A percentile compares a stretch with the other conserved stretches of the same genome.
Evolutionary conservation across 2,888 invertebrate genomes (phyloP).

Genomic region (Watsonalla binaria): DNA sequence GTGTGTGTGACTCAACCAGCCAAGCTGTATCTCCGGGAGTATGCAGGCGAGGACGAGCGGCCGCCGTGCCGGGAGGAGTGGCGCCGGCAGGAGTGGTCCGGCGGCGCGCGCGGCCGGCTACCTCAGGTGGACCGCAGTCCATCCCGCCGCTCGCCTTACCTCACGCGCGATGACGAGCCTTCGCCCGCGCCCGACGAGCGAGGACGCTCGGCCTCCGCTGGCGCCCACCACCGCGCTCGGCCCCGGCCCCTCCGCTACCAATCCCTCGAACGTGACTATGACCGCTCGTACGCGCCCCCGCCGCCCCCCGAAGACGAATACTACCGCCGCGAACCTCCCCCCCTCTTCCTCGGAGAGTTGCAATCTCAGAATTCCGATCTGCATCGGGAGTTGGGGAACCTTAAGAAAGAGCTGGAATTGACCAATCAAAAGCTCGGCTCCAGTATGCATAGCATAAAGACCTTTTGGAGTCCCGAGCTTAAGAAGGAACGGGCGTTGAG

Average conservation of each 20-base stretch:
- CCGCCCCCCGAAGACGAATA: constrained; percentile 86
- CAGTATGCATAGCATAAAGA: constrained; percentile 99
- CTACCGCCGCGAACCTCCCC: constrained; percentile 78
- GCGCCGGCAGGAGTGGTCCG: constrained; percentile 73
- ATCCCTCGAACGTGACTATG: constrained; percentile 88
- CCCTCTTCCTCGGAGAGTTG: constrained; percentile 89
- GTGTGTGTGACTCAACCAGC: constrained; percentile 70
- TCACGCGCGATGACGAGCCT: constrained; percentile 88
- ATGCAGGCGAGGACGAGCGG: constrained; percentile 78
- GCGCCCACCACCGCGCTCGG: constrained; percentile 87
- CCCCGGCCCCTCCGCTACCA: constrained; percentile 87
- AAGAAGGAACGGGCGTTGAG: constrained; percentile 98
- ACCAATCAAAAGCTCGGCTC: constrained; percentile 98
- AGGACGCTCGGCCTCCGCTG: constrained; percentile 85
- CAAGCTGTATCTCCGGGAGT: constrained; percentile 79
- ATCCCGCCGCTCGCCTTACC: constrained; percentile 89
- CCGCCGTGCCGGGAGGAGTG: constrained; percentile 73
- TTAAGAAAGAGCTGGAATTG: constrained; percentile 95
- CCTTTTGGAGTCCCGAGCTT: constrained; percentile 99
- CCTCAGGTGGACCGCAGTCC: constrained; percentile 95
- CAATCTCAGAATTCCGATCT: constrained; percentile 97
- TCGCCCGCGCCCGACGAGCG: constrained; percentile 90
- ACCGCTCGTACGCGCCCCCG: constrained; percentile 91
- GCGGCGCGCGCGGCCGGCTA: constrained; percentile 80
- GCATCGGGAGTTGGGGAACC: constrained; percentile 91